Evolutionary conservation across 2,113 vertebrate species (phyloP).

Genomic region (Fulmarus glacialis): DNA sequence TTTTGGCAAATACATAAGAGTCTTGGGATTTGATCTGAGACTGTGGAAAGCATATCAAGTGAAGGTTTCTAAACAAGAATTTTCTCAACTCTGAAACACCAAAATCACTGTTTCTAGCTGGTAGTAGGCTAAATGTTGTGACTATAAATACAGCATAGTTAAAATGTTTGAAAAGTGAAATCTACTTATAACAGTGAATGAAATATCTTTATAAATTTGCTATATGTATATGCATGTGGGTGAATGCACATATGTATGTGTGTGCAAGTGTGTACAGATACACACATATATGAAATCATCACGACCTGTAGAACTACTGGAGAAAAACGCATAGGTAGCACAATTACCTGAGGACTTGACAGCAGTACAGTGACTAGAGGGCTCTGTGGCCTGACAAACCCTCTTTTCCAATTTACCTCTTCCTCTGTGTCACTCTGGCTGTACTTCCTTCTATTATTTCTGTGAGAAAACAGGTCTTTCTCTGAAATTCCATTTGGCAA

Average conservation of each 20-base stretch:
- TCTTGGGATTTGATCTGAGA: neutral
- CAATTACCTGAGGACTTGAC: neutral
- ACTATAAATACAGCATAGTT: neutral
- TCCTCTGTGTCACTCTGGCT: neutral
- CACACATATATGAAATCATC: neutral
- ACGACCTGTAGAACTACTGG: neutral
- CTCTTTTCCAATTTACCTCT: neutral
- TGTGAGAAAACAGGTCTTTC: neutral
- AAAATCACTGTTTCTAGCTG: neutral
- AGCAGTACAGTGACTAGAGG: neutral
- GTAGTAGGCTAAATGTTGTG: neutral
- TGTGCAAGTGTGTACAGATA: neutral
- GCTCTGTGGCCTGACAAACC: neutral
- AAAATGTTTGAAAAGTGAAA: neutral
- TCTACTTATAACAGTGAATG: neutral
- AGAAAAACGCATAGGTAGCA: neutral
- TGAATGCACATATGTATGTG: neutral
- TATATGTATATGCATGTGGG: neutral
- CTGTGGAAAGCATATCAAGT: neutral
- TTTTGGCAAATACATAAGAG: neutral
- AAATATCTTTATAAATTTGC: neutral
- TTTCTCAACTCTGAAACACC: neutral
- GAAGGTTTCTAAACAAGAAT: neutral
- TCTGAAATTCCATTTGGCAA: neutral
- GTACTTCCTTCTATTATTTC: neutral